Percentiles rank a stretch among this genome's conserved stretches.
These are phyloP conservation scores for Terebella lapidaria DNA, from an alignment of 2,888 invertebrate genomes.

Conservation along the genomic window DNA sequence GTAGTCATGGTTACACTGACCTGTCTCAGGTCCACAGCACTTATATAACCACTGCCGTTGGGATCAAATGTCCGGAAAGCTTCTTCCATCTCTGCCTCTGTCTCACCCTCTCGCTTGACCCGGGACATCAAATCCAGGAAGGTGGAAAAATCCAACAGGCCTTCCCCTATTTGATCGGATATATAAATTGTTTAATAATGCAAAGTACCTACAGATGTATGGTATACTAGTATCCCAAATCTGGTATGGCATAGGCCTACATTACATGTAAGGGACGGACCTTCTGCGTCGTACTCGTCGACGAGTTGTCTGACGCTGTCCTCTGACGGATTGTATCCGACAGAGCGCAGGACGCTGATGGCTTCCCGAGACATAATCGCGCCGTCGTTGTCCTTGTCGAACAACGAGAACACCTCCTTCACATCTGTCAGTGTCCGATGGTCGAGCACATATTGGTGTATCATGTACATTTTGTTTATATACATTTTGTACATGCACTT, in stretches of 20 bases:
- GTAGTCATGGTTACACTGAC: too few species aligned
- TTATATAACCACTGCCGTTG: not conserved
- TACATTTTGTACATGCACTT: too few species aligned
- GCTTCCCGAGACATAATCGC: not conserved
- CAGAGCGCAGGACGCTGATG: conserved; percentile 1
- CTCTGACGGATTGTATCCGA: conserved; percentile 6
- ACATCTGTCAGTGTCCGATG: conserved; percentile 2
- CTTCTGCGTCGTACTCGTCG: conserved; percentile 3
- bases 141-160: conserved; percentile 2
- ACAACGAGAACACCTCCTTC: conserved; percentile 4
- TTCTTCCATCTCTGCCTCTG: conserved; percentile 3
- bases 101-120: conserved; percentile 1
- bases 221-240: too few species aligned
- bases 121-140: conserved; percentile 1
- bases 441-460: too few species aligned
- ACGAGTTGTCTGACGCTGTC: not conserved
- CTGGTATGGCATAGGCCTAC: too few species aligned
- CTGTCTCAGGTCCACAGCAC: conserved; percentile 3
- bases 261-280: too few species aligned
- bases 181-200: too few species aligned
- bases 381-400: conserved; percentile 6
- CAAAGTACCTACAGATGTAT: too few species aligned
- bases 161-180: conserved; percentile 5
- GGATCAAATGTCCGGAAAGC: conserved; percentile 8
- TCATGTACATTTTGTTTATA: too few species aligned